Evolutionary conservation across 2,888 invertebrate genomes (phyloP).

Genomic region (Pterobdella sp.): DNA sequence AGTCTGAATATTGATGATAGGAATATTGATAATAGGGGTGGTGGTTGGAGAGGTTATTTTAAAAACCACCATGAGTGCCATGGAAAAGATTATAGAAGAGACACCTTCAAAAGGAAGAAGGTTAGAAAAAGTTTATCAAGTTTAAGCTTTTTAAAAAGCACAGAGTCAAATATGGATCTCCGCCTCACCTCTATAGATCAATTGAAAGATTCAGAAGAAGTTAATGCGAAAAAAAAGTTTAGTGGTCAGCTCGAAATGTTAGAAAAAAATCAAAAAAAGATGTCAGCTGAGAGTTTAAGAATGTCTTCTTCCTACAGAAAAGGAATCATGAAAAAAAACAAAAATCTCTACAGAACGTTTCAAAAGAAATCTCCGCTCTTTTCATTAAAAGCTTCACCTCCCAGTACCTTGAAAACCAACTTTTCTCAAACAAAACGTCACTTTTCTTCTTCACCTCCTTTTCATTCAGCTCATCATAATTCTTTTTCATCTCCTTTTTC

Average conservation of each 20-base stretch:
- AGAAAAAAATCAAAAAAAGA: background rate
- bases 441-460: conserved; percentile 3
- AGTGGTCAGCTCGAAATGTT: too few species aligned
- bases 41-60: background rate
- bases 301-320: background rate
- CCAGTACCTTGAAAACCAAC: background rate
- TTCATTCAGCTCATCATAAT: background rate
- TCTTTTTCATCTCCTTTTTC: background rate
- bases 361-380: background rate
- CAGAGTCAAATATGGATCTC: too few species aligned
- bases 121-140: too few species aligned
- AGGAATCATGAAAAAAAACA: background rate
- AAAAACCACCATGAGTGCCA: too few species aligned
- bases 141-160: too few species aligned
- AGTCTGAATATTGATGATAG: background rate
- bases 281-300: background rate
- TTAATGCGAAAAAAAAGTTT: too few species aligned
- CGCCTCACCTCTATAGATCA: too few species aligned
- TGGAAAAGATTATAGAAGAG: background rate
- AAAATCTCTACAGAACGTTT: background rate
- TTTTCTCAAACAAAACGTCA: background rate
- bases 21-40: background rate
- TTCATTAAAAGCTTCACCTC: too few species aligned
- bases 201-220: too few species aligned
- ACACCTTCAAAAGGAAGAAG: background rate